Evolutionary conservation across 2,888 invertebrate species (phyloP).

Genomic region (Chrysodeixis includens): DNA sequence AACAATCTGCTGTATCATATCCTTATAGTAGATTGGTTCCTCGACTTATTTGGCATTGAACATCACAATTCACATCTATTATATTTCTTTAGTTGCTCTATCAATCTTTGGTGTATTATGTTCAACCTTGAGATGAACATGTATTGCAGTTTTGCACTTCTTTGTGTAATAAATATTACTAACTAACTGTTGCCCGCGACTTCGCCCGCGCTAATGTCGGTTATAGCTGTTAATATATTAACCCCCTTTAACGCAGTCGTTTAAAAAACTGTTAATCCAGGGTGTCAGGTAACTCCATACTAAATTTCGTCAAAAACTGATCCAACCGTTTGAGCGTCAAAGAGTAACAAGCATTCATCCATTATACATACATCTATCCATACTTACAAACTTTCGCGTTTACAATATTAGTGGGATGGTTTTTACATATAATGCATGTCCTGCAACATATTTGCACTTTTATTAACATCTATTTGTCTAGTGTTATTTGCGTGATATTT

Average conservation of each 20-base stretch:
- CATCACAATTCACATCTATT: slow-evolving; percentile 27
- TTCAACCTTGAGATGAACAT: slow-evolving; percentile 25
- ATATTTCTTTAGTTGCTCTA: slow-evolving; percentile 25
- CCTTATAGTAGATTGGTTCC: slow-evolving; percentile 16
- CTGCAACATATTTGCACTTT: not conserved
- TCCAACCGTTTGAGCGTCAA: too few relatives aligned
- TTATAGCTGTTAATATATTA: too few relatives aligned
- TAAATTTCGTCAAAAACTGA: too few relatives aligned
- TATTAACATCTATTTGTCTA: not conserved
- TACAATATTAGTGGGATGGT: too few relatives aligned
- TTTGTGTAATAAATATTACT: not conserved
- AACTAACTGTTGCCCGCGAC: too few relatives aligned
- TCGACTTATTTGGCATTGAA: slow-evolving; percentile 35
- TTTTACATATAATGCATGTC: not conserved
- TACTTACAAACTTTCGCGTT: too few relatives aligned
- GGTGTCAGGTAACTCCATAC: too few relatives aligned
- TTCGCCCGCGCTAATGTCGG: too few relatives aligned
- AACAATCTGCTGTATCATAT: not conserved
- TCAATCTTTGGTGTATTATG: slow-evolving; percentile 24
- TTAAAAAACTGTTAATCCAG: too few relatives aligned
- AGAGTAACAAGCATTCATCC: too few relatives aligned
- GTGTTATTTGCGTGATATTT: not conserved
- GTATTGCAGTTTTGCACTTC: not conserved
- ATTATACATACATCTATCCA: too few relatives aligned
- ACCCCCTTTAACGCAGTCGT: too few relatives aligned